Conservation (phyloP, 2,113 vertebrate genomes). For the Oriolus oriolus region DNA sequence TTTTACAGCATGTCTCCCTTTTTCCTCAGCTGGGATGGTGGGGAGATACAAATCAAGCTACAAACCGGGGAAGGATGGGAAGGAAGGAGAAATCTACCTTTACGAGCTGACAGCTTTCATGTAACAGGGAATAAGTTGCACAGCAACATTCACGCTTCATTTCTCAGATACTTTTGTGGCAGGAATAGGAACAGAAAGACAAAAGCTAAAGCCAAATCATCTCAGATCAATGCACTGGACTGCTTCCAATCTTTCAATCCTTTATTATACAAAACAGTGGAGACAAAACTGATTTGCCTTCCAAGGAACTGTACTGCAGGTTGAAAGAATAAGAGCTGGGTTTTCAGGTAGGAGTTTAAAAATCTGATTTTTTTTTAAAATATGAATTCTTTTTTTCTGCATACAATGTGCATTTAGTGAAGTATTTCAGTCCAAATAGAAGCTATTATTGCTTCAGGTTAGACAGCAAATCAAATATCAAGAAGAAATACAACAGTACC, state of each 20-base stretch:
- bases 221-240: constrained; percentile 40
- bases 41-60: background rate
- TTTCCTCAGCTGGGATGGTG: background rate
- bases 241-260: background rate
- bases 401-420: background rate
- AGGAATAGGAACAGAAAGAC: constrained; percentile 6
- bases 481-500: background rate
- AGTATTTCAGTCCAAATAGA: background rate
- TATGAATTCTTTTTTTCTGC: background rate
- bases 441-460: constrained; percentile 11
- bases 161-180: background rate
- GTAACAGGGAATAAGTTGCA: background rate
- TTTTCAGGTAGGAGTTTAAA: background rate
- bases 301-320: background rate
- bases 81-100: background rate
- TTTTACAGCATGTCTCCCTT: background rate
- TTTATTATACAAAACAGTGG: background rate
- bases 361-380: background rate
- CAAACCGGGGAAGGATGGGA: background rate
- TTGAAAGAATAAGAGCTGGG: background rate
- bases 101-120: background rate
- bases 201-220: constrained; percentile 36
- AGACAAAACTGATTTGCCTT: background rate
- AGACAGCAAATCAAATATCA: background rate
- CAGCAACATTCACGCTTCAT: background rate